A percentile compares a stretch with the other conserved stretches of the same genome.
These are phyloP conservation scores for Brachypteracias leptosomus DNA, from an alignment of 2,113 vertebrate genomes.

Conservation along the genomic window DNA sequence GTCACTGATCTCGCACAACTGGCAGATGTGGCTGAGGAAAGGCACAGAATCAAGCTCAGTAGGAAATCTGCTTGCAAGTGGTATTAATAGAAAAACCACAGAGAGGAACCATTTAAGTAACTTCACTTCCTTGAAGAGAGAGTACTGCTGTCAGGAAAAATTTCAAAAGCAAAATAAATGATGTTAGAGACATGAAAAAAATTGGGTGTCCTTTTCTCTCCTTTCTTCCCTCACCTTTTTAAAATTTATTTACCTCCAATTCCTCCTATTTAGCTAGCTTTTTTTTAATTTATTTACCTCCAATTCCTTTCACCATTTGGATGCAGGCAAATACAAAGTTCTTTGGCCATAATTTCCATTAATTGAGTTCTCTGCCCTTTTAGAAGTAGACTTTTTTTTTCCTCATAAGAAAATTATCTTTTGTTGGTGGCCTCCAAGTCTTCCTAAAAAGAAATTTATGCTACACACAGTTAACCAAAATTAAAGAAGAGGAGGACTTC, in stretches of 20 bases:
- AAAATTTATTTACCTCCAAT: neutral
- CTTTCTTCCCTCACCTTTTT: neutral
- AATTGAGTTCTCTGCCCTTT: neutral
- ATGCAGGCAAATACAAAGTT: neutral
- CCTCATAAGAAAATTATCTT: neutral
- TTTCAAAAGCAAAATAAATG: neutral
- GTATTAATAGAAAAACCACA: constrained; percentile 60
- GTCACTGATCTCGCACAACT: neutral
- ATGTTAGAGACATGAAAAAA: neutral
- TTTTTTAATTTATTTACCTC: fast-evolving
- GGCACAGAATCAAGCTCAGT: constrained; percentile 9
- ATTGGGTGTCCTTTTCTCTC: fast-evolving
- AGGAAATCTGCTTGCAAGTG: constrained; percentile 50
- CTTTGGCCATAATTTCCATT: neutral
- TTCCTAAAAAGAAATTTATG: neutral
- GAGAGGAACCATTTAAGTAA: constrained; percentile 3
- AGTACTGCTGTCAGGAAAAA: neutral
- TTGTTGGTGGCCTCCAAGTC: neutral
- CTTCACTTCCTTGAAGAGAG: neutral
- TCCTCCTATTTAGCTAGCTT: too few species aligned
- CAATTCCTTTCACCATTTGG: neutral
- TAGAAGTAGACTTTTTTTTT: neutral
- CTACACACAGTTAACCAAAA: neutral
- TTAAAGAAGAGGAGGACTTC: neutral
- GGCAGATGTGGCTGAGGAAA: constrained; percentile 37